Base-by-base conservation (phyloP, 2,888 invertebrate genomes). In the Eueremaeus valkanovi region DNA sequence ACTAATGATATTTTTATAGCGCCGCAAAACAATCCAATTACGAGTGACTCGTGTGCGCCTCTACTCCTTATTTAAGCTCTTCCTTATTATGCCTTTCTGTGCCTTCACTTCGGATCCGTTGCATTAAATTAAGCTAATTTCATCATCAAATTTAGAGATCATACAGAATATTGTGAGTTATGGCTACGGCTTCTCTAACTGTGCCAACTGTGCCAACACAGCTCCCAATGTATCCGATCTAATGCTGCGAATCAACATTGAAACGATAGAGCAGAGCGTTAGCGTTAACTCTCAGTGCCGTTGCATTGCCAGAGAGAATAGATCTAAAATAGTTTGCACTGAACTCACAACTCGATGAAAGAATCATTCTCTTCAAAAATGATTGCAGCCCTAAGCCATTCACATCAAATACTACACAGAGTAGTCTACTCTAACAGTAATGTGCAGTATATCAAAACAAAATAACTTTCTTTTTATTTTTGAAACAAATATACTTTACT, bases 41-140 rank as follows among this genome's bases (percentile, higher is more conserved):
- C 36, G 21, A 36, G 36, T 36, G n/a, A 66, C 66, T 66, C 66
- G 66, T 66, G 66, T 66, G 63, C 33, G 45, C 16, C 18, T n/a
- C 16, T 36, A 66, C 33, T 66, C 33, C 66, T 36, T 66, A 66
- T 66, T 66, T 66, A 66, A 66, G 66, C 58, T 66, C 66, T 36
- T 36, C 11, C 66, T 66, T 36, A 66, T 36, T 36, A 66, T 40
- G 8, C 13, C 40, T 66, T 66, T n/a, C n/a, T n/a, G n/a, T n/a
- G n/a, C n/a, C n/a, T n/a, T 21, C 33, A 33, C 33, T 66, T 40
- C 21, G n/a, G 36, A 66, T 66, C 66, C 36, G 36, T 66, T 66
- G 36, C 66, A 66, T 66, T 66, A 66, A 66, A 66, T 66, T 66
- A 66, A 36, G 21, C 66, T 66, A 66, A 66, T 66, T 66, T 66